A percentile compares a stretch with the other conserved stretches of the same genome.
Conservation (phyloP, 2,113 vertebrate species). For the Ahaetulla prasina region DNA sequence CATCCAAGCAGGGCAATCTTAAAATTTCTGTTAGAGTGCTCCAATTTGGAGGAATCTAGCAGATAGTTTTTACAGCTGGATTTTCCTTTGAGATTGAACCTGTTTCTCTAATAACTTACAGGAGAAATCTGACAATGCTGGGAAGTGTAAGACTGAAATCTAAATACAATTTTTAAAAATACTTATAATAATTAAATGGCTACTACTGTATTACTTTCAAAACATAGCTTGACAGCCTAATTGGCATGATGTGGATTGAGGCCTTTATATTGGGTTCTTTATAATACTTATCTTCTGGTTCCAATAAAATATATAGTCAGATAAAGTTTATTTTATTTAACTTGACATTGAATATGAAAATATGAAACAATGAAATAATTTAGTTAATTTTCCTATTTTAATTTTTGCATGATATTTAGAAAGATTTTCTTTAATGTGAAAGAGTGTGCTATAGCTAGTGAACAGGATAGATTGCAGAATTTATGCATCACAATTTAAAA, state of each 20-base stretch:
- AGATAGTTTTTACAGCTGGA: not conserved
- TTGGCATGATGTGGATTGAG: not conserved
- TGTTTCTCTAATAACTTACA: not conserved
- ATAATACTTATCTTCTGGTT: not conserved
- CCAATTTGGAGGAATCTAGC: not conserved
- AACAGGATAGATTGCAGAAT: not conserved
- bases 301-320: not conserved
- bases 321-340: not conserved
- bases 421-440: not conserved
- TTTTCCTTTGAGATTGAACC: not conserved
- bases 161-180: slow-evolving; percentile 24
- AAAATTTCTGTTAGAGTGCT: not conserved
- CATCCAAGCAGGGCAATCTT: not conserved
- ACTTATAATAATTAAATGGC: slow-evolving; percentile 32
- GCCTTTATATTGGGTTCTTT: not conserved
- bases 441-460: not conserved
- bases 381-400: not conserved
- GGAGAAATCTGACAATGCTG: not conserved
- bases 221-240: not conserved
- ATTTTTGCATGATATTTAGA: not conserved
- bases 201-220: slow-evolving; percentile 26
- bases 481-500: not conserved
- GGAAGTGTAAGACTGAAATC: not conserved
- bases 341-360: not conserved
- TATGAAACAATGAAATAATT: not conserved